A percentile compares a stretch with the other conserved stretches of the same genome.
Conservation (phyloP, 2,888 invertebrate genomes). For the Trichogramma evanescens region DNA sequence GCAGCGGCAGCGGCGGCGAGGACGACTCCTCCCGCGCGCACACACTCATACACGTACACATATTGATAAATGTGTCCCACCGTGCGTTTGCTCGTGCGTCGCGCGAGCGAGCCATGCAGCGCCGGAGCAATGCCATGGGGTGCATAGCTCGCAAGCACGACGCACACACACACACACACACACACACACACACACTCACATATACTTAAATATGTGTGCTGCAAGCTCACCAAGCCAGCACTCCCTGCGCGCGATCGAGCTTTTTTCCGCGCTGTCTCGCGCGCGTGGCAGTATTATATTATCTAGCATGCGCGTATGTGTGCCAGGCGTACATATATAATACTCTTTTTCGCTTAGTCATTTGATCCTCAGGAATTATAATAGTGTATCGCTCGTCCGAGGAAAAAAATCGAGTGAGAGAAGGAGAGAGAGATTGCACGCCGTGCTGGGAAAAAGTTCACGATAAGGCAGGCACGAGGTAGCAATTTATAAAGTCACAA, state of each 20-base stretch:
- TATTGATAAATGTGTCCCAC: slow-evolving; percentile 9
- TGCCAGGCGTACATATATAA: too few species aligned
- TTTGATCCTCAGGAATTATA: too few species aligned
- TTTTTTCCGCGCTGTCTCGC: neutral
- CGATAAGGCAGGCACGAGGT: too few species aligned
- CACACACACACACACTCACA: neutral
- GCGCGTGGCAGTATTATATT: slow-evolving; percentile 10
- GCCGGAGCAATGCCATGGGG: neutral
- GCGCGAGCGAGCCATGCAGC: neutral
- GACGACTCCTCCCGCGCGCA: neutral
- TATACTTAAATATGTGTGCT: neutral
- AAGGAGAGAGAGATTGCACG: too few species aligned
- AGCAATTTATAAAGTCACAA: too few species aligned
- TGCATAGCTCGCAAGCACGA: slow-evolving; percentile 8
- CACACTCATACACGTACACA: neutral
- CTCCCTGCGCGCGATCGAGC: slow-evolving; percentile 2
- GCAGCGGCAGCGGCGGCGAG: too few species aligned
- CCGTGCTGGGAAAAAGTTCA: too few species aligned
- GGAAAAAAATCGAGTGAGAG: too few species aligned
- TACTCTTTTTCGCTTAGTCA: too few species aligned
- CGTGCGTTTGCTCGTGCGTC: neutral
- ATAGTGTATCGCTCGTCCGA: too few species aligned
- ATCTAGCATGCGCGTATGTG: neutral
- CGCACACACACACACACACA: neutral
- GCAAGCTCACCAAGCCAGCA: too few species aligned